phyloP scores from a whole-genome alignment of 2,113 vertebrate species.

The Sander lucioperca region DNA sequence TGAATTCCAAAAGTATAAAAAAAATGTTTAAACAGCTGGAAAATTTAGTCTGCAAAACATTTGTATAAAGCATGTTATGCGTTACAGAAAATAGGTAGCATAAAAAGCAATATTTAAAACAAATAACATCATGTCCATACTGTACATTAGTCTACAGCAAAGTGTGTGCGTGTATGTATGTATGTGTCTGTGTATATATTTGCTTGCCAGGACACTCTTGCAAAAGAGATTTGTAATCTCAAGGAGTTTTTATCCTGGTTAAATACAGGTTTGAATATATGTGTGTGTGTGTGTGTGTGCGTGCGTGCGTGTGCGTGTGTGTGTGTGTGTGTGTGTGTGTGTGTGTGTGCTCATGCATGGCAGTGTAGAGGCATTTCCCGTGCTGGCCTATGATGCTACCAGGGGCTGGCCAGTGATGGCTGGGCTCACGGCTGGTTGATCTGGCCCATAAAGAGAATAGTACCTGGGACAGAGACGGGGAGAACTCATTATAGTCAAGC shows the following conservation, averaged over 20 bases:
- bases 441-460: conserved; percentile 95
- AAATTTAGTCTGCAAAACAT: conserved; percentile 64
- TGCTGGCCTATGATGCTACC: conserved; percentile 22
- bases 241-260: too few species aligned
- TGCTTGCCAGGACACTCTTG: too few species aligned
- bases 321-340: conserved; percentile 2
- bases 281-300: neutral
- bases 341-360: conserved; percentile 35
- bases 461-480: conserved; percentile 82
- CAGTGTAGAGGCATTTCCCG: conserved; percentile 31
- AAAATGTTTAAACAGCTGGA: conserved; percentile 60
- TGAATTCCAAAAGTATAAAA: conserved; percentile 46
- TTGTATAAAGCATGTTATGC: conserved; percentile 50
- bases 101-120: conserved; percentile 73
- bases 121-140: conserved; percentile 64
- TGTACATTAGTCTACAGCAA: conserved; percentile 66
- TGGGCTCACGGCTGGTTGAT: conserved; percentile 91
- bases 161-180: neutral
- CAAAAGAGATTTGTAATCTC: too few species aligned
- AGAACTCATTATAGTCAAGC: neutral
- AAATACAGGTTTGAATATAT: too few species aligned
- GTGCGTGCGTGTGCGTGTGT: neutral
- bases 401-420: neutral
- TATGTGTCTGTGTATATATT: too few species aligned
- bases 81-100: conserved; percentile 58